Evolutionary conservation across 2,113 vertebrate species (phyloP), one percentile per base, ranked within the genome.

Genomic region (Ammodytes marinus): DNA sequence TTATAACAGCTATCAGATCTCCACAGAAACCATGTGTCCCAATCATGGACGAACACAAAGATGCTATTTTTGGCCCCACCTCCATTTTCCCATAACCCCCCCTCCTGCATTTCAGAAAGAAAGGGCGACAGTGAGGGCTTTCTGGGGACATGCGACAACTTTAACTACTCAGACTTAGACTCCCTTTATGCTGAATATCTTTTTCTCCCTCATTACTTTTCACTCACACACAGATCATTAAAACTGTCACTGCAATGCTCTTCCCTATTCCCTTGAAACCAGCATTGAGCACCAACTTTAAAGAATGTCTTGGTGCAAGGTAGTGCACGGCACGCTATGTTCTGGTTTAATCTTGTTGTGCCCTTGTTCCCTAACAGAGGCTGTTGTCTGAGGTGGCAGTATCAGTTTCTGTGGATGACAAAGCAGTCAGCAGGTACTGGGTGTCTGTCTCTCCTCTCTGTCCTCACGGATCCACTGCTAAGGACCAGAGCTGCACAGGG

Each of bases 341-440:
- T 59, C 2, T 49, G 40, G 50, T 50, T 65, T 77, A 10, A 17
- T 75, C 40, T 65, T 15, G 73, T 45, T 75, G 9, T 46, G 3
- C 54, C 6, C 12, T 67, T 11, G 45, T 49, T 88, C 17, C 74
- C 11, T 86, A 2, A 37, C 83, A 96, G 98, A 98, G 95, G 89
- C 93, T 99, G 46, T 89, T 99, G 82, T 97, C 97, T 39, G 97
- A 99, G 93, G 97, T 99, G 75, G 95, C 96, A 91, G 93, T 99
- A 86, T 95, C 97, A 57, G 92, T 95, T 68, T 90, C 86, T 13
- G 93, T 99, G 84, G 96, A 99, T 93, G 97, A 97, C 94, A 89
- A 93, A 45, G 95, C 95, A 39, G 94, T 95, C 69, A 95, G 94
- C 91, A 96, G 96, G 85, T 93, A 97, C 93, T 89, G 94, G 94